Conservation (phyloP, 2,888 invertebrate genomes). For the Diogma glabrata region DNA sequence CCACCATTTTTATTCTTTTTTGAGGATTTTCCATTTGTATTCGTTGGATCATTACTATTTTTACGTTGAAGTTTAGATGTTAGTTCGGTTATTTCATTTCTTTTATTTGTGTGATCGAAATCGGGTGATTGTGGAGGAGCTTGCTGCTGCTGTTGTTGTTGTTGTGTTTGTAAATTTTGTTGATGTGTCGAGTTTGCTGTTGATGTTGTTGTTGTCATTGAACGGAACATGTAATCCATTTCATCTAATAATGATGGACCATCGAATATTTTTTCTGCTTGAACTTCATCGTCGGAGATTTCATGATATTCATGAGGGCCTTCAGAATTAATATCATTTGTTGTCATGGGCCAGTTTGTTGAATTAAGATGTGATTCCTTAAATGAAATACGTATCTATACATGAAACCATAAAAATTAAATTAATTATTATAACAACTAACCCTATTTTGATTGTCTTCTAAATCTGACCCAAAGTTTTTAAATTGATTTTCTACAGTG, state of each 20-base stretch:
- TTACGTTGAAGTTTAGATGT: slow-evolving; percentile 36
- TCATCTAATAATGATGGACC: slow-evolving; percentile 85
- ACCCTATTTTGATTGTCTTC: not conserved
- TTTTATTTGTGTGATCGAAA: slow-evolving; percentile 48
- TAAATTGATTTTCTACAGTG: slow-evolving; percentile 15
- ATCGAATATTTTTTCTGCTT: slow-evolving; percentile 44
- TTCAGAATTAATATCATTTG: slow-evolving; percentile 23
- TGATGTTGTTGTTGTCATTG: slow-evolving; percentile 34
- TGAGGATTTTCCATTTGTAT: slow-evolving; percentile 21
- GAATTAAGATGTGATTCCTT: slow-evolving; percentile 9
- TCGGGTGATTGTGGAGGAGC: slow-evolving; percentile 34
- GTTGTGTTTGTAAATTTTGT: slow-evolving; percentile 12
- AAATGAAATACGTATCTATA: too few species aligned
- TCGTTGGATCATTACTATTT: slow-evolving; percentile 23
- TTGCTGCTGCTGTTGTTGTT: slow-evolving; percentile 13
- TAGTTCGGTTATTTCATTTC: slow-evolving; percentile 57
- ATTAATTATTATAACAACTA: too few species aligned
- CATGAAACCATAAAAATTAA: too few species aligned
- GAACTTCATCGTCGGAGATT: slow-evolving; percentile 64
- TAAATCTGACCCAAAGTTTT: slow-evolving; percentile 12
- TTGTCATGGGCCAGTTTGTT: slow-evolving; percentile 13
- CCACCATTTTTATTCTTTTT: slow-evolving; percentile 29
- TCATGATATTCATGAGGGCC: slow-evolving; percentile 66
- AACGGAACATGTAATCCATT: slow-evolving; percentile 77
- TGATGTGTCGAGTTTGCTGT: slow-evolving; percentile 12